phyloP scores from a whole-genome alignment of 2,888 invertebrate species.

The Trissonchulus latispiculum region DNA sequence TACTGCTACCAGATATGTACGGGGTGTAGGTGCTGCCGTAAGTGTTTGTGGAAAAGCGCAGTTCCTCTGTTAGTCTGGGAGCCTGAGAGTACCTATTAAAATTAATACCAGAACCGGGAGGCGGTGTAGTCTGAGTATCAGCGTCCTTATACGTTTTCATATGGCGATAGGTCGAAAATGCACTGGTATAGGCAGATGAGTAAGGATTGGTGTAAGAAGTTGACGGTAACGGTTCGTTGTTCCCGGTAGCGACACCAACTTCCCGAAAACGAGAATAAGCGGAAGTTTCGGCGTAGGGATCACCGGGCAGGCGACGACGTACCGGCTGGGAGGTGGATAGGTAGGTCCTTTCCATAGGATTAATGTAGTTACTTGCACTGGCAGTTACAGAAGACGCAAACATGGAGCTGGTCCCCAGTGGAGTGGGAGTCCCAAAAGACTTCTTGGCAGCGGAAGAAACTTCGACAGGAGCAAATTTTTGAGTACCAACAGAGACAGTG shows the following conservation, averaged over 20 bases:
- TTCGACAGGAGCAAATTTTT: neutral
- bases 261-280: neutral
- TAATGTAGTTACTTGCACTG: neutral
- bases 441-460: neutral
- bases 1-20: neutral
- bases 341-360: neutral
- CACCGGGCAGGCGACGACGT: neutral
- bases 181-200: neutral
- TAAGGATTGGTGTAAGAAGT: neutral
- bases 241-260: neutral
- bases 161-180: neutral
- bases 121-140: neutral
- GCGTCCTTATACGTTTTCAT: neutral
- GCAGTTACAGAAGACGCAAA: neutral
- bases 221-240: too few relatives aligned
- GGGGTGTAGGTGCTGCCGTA: neutral
- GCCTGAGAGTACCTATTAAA: neutral
- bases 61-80: neutral
- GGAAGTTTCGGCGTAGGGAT: neutral
- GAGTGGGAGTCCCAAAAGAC: too few relatives aligned
- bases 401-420: neutral
- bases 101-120: too few relatives aligned
- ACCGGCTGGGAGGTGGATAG: neutral
- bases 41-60: neutral
- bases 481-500: neutral